Evolutionary conservation across 1,140 invertebrate genomes (phyloP), one percentile per base, ranked within the genome.

Genomic region (Harpegnathos saltator): DNA sequence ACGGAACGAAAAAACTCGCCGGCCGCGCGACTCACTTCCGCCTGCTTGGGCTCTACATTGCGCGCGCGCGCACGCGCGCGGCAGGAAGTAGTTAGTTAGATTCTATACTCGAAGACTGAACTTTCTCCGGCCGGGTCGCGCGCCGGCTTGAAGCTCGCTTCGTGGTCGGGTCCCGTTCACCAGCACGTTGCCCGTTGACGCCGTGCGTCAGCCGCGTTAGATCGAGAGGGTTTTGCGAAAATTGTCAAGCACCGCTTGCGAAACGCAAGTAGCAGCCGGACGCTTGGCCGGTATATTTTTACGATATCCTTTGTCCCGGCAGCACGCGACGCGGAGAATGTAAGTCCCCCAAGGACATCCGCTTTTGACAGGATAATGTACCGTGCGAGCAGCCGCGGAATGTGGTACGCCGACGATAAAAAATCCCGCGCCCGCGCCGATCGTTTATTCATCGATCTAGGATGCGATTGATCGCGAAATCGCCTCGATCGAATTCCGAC

Each of bases 11-110:
- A 58, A 24, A 74, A 22, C 38, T 59, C 52, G 63, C 44, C 15
- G 12, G 22, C 63, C 62, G n/a, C n/a, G n/a, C n/a, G 75, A 78
- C 75, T 69, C 63, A 68, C n/a, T 71, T 80, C 65, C 65, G 75
- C 52, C 52, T 44, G 48, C 38, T 1, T 50, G 56, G 52, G 29
- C 24, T 80, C 22, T 48, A 44, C 44, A 12, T 68, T n/a, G 63
- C 65, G n/a, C n/a, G n/a, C n/a, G n/a, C n/a, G n/a, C n/a, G n/a
- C n/a, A n/a, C n/a, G n/a, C n/a, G n/a, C n/a, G n/a, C n/a, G n/a
- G n/a, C 63, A 44, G 75, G 14, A 69, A 78, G 63, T 66, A 58
- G 24, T 44, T 54, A 56, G 14, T 33, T n/a, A n/a, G n/a, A n/a
- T n/a, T 17, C 24, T 50, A n/a, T 15, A 17, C 19, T 69, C 22